Evolutionary conservation across 2,113 vertebrate species (phyloP), one percentile per base, ranked within the genome.

Genomic region (Hypomesus transpacificus): DNA sequence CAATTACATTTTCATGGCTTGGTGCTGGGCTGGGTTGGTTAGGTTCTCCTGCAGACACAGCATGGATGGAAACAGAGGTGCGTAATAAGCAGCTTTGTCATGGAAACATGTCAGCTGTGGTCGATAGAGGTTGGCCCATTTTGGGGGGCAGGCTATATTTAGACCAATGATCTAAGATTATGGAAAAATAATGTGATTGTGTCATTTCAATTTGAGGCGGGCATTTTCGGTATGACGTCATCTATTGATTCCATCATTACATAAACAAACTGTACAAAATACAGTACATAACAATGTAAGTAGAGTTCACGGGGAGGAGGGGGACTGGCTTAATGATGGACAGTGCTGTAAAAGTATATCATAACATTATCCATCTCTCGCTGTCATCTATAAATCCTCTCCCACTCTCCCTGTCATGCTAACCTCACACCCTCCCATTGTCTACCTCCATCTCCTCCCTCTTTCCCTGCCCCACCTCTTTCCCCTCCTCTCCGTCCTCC

Each of bases 1-100:
- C 50, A 70, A 66, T 80, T 17, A 2, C 53, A 67, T 69, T 66
- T 73, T 65, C 21, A 63, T 75, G 18, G 56, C 18, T 59, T 59
- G 11, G n/a, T 14, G 11, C 16, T 28, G 60, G 60, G 26, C 46
- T 31, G 17, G 20, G 31, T 26, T 20, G n/a, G 4, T 34, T 54
- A 17, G 54, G 3, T 13, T 21, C 63, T 58, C 17, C 39, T 69
- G 63, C 31, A 26, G 14, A 28, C 9, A 61, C 31, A 60, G 51
- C 59, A 21, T 66, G 50, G 31, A n/a, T 26, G n/a, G 46, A 66
- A 71, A 65, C 24, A 13, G 21, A 51, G 26, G 63, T 70, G 75
- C 64, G 28, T 67, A 67, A 71, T 22, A 24, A 31, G 52, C 28
- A 1, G 5, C 9, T 59, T 68, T 14, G 28, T 69, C 6, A 28